Percentiles rank a stretch among this genome's conserved stretches.
These are phyloP conservation scores for Ptychochromis oligacanthus DNA, from an alignment of 2,113 vertebrate genomes.

Conservation along the genomic window DNA sequence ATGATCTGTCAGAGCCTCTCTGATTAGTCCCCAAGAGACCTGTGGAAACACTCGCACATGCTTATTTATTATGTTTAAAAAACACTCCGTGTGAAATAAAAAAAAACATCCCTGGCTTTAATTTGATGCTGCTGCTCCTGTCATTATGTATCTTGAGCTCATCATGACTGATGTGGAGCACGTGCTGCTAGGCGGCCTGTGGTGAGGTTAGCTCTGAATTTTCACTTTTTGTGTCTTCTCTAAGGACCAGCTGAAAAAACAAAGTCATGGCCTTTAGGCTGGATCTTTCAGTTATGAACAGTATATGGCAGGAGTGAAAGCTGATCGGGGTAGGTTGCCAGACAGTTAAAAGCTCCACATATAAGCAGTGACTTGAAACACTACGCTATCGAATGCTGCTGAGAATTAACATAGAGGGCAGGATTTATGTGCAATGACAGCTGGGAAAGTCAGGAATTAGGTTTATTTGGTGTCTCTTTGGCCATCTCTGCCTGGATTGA, in stretches of 20 bases:
- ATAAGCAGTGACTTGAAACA: conserved; percentile 34
- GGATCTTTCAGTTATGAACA: background rate
- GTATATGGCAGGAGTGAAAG: background rate
- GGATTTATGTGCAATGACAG: conserved; percentile 9
- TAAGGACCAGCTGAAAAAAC: conserved; percentile 37
- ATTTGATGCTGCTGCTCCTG: conserved; percentile 6
- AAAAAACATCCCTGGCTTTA: conserved; percentile 16
- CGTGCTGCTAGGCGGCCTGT: background rate
- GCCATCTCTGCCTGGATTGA: conserved; percentile 35
- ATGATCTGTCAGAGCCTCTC: conserved; percentile 30
- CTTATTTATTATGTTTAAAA: conserved; percentile 46
- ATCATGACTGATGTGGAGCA: background rate
- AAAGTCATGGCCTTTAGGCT: conserved; percentile 25
- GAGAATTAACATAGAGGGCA: conserved; percentile 6
- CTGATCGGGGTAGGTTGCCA: background rate
- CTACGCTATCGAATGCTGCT: background rate
- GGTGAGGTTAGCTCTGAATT: conserved; percentile 3
- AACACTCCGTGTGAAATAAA: conserved; percentile 22
- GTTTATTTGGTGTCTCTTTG: conserved; percentile 51
- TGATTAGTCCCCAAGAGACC: conserved; percentile 62
- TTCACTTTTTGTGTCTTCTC: conserved; percentile 7
- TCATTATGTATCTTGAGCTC: conserved; percentile 32
- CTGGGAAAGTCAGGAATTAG: conserved; percentile 3
- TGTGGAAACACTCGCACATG: background rate
- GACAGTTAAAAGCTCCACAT: conserved; percentile 7